Conservation (phyloP, 2,113 vertebrate species). For the Anolis carolinensis region DNA sequence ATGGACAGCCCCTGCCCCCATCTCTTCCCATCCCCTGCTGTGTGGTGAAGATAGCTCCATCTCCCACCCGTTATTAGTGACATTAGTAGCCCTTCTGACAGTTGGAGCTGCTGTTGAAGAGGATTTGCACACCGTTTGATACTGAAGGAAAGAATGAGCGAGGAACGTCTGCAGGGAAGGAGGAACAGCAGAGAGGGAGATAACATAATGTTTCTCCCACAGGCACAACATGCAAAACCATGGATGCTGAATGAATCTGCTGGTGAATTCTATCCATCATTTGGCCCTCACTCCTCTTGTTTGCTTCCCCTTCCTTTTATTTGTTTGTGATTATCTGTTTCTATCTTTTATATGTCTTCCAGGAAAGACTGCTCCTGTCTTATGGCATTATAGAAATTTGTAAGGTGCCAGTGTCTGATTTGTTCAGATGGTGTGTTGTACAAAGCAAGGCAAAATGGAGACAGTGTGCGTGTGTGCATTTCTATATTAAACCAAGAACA, state of each 20-base stretch:
- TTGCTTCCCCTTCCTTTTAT: neutral
- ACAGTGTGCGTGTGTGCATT: neutral
- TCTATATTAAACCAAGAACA: neutral
- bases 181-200: neutral
- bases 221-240: neutral
- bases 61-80: conserved; percentile 30
- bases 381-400: neutral
- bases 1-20: neutral
- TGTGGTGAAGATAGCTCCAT: conserved; percentile 3
- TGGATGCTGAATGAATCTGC: neutral
- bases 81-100: conserved; percentile 14
- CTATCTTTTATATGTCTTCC: neutral
- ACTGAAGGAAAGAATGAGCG: neutral
- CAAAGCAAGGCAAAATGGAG: too few relatives aligned
- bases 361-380: neutral
- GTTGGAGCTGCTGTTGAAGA: neutral
- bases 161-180: neutral
- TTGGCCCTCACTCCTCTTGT: neutral
- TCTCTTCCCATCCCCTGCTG: neutral
- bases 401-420: neutral
- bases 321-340: fast-evolving
- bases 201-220: conserved; percentile 12
- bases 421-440: neutral
- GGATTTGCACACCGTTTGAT: conserved; percentile 13
- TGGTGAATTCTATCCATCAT: neutral